These are phyloP conservation scores for Siniperca obscura DNA, from an alignment of 2,797 vertebrate species.

Conservation along the genomic window DNA sequence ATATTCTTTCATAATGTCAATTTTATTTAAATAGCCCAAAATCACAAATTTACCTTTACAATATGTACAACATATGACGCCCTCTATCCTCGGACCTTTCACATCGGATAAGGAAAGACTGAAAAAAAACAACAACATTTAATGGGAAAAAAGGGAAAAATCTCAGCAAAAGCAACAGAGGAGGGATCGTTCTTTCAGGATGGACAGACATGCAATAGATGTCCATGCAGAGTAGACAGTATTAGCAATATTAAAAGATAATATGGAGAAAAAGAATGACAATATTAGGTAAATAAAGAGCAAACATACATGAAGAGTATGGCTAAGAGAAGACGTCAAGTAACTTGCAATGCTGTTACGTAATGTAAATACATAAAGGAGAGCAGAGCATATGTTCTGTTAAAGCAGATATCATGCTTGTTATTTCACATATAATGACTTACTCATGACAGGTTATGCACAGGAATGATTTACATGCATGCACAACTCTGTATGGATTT, in stretches of 20 bases:
- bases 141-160: not conserved
- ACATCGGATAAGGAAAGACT: not conserved
- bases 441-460: conserved; percentile 61
- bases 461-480: conserved; percentile 73
- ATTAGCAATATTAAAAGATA: not conserved
- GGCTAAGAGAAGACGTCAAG: not conserved
- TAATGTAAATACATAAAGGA: conserved; percentile 5
- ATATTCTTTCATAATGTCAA: not conserved
- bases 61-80: not conserved
- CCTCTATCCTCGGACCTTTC: not conserved
- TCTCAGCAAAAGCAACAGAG: not conserved
- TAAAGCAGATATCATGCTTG: conserved; percentile 44
- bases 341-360: not conserved
- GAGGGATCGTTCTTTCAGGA: too few species aligned
- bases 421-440: conserved; percentile 69
- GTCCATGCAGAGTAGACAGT: not conserved
- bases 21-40: not conserved
- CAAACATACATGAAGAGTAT: not conserved
- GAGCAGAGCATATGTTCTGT: conserved; percentile 20
- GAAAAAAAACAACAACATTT: not conserved
- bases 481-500: conserved; percentile 46
- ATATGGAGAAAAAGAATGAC: not conserved
- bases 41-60: not conserved
- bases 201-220: too few species aligned
- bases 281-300: conserved; percentile 1